Conservation (phyloP, 1,140 invertebrate species). For the Drosophila saltans region DNA sequence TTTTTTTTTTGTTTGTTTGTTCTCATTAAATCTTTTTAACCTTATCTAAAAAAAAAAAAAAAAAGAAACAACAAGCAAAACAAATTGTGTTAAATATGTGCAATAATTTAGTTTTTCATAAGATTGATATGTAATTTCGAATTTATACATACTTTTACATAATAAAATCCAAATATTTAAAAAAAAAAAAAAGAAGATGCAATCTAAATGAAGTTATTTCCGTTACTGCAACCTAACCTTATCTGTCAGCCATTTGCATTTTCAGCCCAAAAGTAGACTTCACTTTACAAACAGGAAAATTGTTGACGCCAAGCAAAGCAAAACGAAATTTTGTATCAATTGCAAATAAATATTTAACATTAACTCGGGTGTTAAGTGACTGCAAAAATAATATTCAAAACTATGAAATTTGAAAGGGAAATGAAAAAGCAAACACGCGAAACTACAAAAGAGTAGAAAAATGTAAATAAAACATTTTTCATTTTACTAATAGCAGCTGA, state of each 20-base stretch:
- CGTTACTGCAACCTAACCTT: too few relatives aligned
- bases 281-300: constrained; percentile 36
- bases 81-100: constrained; percentile 58
- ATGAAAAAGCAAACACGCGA: constrained; percentile 37
- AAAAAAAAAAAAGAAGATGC: too few relatives aligned
- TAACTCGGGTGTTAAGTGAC: constrained; percentile 51
- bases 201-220: too few relatives aligned
- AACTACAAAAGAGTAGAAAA: constrained; percentile 28
- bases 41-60: background rate
- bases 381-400: background rate
- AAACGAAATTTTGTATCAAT: constrained; percentile 30
- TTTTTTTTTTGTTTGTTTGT: constrained; percentile 24
- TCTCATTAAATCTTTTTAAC: background rate
- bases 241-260: background rate
- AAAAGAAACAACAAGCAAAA: constrained; percentile 22
- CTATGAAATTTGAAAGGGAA: constrained; percentile 25
- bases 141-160: constrained; percentile 8
- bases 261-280: constrained; percentile 19
- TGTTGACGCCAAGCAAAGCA: background rate
- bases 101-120: constrained; percentile 55
- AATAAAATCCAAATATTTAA: too few relatives aligned
- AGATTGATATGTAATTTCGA: constrained; percentile 14
- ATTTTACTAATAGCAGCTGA: constrained; percentile 26
- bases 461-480: constrained; percentile 20
- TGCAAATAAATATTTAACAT: constrained; percentile 30